Evolutionary conservation across 2,888 invertebrate species (phyloP), one percentile per base, ranked within the genome.

Genomic region (Ormia ochracea): DNA sequence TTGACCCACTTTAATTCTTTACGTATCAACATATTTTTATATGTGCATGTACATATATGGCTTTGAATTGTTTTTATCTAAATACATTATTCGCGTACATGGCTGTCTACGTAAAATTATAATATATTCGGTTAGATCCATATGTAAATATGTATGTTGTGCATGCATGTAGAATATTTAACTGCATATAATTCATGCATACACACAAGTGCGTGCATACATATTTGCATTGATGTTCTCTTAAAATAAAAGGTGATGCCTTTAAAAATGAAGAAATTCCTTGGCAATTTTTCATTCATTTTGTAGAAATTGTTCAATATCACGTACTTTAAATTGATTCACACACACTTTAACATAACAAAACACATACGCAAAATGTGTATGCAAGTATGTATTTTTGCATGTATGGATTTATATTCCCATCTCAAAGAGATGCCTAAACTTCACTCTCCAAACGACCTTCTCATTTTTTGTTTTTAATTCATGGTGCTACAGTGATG

Each of bases 1-100:
- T 76, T 80, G 80, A 80, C 80, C 80, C 68, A 80, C 66, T 80
- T 80, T 80, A 75, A 61, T 59, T 59, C 19, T 68, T n/a, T 54
- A 26, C n/a, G 12, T 48, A 36, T 19, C 17, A 5, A 45, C 23
- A 48, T 9, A 58, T 50, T 21, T 66, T 17, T 54, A 36, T 33
- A 21, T 17, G 4, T 28, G 7, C 9, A 23, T 36, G n/a, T 43
- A 21, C 48, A 28, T 3, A 41, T 66, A 36, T 6, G 4, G 14
- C 6, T 38, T n/a, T n/a, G n/a, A n/a, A 10, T 26, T 36, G 31
- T 23, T 76, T 14, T 61, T 68, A 56, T 45, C 61, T 61, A 76
- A 52, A 69, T 76, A 69, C 69, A 69, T 76, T 54, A 26, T 54
- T 76, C 69, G 63, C 54, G 56, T 54, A n/a, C n/a, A n/a, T n/a